These are phyloP conservation scores for Copidosoma floridanum DNA, from an alignment of 1,140 invertebrate genomes.

Conservation along the genomic window DNA sequence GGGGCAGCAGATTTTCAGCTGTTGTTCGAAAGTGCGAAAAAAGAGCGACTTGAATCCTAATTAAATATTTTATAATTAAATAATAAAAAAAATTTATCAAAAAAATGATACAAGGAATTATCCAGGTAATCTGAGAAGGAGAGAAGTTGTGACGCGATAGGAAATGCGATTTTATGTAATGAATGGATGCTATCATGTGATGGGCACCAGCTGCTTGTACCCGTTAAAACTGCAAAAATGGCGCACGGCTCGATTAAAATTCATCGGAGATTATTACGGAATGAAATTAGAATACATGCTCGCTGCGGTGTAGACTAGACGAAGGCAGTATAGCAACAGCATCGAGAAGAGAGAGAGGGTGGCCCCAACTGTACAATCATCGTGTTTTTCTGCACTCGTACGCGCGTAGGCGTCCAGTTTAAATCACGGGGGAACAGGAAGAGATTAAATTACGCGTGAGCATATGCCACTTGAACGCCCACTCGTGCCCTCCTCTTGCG, in stretches of 20 bases:
- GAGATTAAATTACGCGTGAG: constrained; percentile 25
- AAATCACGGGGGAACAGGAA: constrained; percentile 19
- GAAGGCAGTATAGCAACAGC: background rate
- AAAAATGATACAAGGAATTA: no score
- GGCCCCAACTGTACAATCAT: constrained; percentile 12
- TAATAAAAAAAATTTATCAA: no score
- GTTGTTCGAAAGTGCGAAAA: no score
- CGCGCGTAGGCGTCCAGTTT: constrained; percentile 7
- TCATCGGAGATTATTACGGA: background rate
- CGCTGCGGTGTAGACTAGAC: background rate
- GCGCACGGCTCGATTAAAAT: background rate
- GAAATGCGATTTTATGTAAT: no score
- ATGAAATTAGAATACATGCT: background rate
- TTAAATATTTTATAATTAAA: no score
- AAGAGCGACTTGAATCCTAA: no score
- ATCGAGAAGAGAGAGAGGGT: background rate
- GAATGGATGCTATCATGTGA: background rate
- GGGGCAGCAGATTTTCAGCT: no score
- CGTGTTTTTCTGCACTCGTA: constrained; percentile 12
- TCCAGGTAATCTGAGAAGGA: no score
- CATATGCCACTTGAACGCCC: constrained; percentile 26
- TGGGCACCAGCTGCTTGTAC: background rate
- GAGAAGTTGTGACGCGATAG: no score
- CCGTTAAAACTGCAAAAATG: background rate
- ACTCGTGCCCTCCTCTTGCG: no score